Conservation (phyloP, 2,797 vertebrate species). For the Triplophysa yarkandensis region DNA sequence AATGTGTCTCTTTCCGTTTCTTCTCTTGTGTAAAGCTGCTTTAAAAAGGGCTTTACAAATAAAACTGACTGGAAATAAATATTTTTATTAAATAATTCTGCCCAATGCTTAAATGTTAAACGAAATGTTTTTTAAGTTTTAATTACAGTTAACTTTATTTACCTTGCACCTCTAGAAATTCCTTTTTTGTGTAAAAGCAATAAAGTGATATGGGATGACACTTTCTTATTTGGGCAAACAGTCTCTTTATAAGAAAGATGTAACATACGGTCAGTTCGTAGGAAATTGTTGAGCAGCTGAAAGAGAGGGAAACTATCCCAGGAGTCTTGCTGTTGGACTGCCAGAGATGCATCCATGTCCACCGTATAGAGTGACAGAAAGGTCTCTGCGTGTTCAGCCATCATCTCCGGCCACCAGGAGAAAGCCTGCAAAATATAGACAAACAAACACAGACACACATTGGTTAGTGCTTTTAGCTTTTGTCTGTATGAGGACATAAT, state of each 20-base stretch:
- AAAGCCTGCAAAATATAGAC: conserved; percentile 80
- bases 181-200: not conserved
- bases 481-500: too few relatives aligned
- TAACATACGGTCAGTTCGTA: conserved; percentile 86
- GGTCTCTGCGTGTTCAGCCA: conserved; percentile 90
- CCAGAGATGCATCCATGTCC: conserved; percentile 87
- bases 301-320: conserved; percentile 97
- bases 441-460: too few relatives aligned
- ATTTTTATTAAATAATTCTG: too few relatives aligned
- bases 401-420: conserved; percentile 90
- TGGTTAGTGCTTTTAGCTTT: too few relatives aligned
- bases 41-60: too few relatives aligned
- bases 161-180: too few relatives aligned
- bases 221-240: not conserved
- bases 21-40: too few relatives aligned
- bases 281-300: conserved; percentile 93
- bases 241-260: not conserved
- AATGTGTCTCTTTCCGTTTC: too few relatives aligned
- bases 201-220: not conserved
- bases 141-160: too few relatives aligned
- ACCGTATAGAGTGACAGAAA: conserved; percentile 89
- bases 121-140: too few relatives aligned
- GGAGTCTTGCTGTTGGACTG: conserved; percentile 87
- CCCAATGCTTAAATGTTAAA: too few relatives aligned
- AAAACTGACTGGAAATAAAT: too few relatives aligned